Percentiles rank a stretch among this genome's conserved stretches.
phyloP scores from a whole-genome alignment of 1,140 invertebrate genomes.

The Archivesica marissinica region DNA sequence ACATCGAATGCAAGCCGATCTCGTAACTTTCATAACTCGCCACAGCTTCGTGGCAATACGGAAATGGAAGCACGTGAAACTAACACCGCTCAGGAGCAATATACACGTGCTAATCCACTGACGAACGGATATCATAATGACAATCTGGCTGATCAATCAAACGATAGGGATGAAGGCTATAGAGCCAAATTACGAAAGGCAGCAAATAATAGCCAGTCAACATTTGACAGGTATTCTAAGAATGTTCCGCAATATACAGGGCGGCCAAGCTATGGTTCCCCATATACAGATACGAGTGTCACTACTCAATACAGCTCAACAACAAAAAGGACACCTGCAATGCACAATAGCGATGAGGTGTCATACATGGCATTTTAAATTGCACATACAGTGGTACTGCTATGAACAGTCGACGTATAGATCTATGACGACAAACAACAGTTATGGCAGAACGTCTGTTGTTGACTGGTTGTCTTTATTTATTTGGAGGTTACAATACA shows the following conservation, averaged over 20 bases:
- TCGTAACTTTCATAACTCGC: neutral
- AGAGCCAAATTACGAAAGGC: slow-evolving; percentile 45
- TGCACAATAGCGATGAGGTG: slow-evolving; percentile 13
- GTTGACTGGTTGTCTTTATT: neutral
- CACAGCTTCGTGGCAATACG: neutral
- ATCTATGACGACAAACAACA: neutral
- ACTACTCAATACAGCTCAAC: slow-evolving; percentile 8
- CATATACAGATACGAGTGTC: neutral
- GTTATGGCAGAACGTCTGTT: neutral
- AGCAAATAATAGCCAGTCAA: slow-evolving; percentile 36
- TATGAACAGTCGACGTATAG: neutral
- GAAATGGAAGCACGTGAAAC: neutral
- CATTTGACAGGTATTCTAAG: slow-evolving; percentile 21
- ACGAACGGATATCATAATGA: slow-evolving; percentile 10
- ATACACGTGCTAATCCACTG: neutral
- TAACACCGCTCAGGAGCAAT: neutral
- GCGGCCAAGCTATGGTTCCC: slow-evolving; percentile 29
- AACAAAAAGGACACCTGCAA: neutral
- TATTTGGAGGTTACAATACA: neutral
- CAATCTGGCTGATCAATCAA: neutral
- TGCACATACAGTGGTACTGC: neutral
- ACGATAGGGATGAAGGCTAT: slow-evolving; percentile 52
- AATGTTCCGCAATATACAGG: slow-evolving; percentile 17
- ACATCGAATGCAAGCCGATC: neutral
- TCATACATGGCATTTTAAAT: slow-evolving; percentile 54